Conservation (phyloP, 92 coral and sea anemone species). For the Hydrozoanthus gracilis region DNA sequence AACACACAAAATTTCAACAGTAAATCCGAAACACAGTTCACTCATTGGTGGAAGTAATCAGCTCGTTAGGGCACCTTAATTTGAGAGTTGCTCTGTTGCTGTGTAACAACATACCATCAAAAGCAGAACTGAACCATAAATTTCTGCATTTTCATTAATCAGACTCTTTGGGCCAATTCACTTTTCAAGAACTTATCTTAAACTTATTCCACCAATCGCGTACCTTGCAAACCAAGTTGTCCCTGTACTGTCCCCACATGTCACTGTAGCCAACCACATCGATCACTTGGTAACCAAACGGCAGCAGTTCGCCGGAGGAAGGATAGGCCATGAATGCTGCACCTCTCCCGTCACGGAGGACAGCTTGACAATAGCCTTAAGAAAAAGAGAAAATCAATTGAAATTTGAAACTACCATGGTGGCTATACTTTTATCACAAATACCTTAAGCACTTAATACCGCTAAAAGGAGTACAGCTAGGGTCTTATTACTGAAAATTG, state of each 20-base stretch:
- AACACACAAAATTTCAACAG: not conserved
- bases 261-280: slow-evolving; percentile 87
- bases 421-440: no score
- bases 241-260: slow-evolving; percentile 97
- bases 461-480: no score
- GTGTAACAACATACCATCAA: no score
- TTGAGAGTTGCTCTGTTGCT: not conserved
- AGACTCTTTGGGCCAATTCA: not conserved
- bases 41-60: not conserved
- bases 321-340: slow-evolving; percentile 94
- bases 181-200: not conserved
- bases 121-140: no score
- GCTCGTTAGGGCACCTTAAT: not conserved
- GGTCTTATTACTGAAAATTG: no score
- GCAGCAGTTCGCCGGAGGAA: slow-evolving; percentile 91
- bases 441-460: no score
- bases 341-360: slow-evolving; percentile 91
- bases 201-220: not conserved
- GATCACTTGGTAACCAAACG: slow-evolving; percentile 89
- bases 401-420: no score
- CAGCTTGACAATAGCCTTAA: slow-evolving; percentile 80
- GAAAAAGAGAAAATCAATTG: not conserved
- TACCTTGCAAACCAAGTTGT: slow-evolving; percentile 88
- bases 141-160: no score
- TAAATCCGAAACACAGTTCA: not conserved